phyloP scores from a whole-genome alignment of 2,113 vertebrate species.

The Microtus oregoni region DNA sequence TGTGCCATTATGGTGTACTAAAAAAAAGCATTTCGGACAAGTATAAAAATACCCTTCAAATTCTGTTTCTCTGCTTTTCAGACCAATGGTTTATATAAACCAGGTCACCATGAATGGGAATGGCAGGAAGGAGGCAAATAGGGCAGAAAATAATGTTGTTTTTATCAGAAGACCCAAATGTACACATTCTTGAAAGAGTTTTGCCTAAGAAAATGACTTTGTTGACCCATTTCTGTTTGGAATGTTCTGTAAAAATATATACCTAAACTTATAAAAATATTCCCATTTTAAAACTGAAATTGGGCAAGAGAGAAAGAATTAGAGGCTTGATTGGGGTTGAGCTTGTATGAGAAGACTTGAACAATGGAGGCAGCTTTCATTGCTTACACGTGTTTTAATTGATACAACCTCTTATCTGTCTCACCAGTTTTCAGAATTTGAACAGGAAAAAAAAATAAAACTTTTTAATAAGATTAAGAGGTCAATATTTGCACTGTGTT shows the following conservation, averaged over 20 bases:
- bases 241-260: conserved; percentile 32
- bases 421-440: conserved; percentile 13
- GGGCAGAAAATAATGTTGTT: background rate
- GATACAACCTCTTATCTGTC: background rate
- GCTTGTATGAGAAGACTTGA: background rate
- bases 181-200: background rate
- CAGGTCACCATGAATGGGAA: conserved; percentile 1
- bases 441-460: background rate
- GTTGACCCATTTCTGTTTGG: conserved; percentile 8
- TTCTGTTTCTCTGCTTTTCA: conserved; percentile 38
- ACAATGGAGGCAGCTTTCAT: background rate
- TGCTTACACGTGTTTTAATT: background rate
- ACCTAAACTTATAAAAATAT: background rate
- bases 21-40: conserved; percentile 55
- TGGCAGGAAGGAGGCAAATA: background rate
- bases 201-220: conserved; percentile 25
- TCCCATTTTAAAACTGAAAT: background rate
- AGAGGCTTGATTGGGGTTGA: rapidly evolving
- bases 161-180: conserved; percentile 2
- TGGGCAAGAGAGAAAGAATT: background rate
- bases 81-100: conserved; percentile 71
- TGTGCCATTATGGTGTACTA: background rate
- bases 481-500: background rate
- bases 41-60: conserved; percentile 63
- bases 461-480: background rate